Base-by-base conservation (phyloP, 2,888 invertebrate genomes). In the Scaptomyza tumidula region DNA sequence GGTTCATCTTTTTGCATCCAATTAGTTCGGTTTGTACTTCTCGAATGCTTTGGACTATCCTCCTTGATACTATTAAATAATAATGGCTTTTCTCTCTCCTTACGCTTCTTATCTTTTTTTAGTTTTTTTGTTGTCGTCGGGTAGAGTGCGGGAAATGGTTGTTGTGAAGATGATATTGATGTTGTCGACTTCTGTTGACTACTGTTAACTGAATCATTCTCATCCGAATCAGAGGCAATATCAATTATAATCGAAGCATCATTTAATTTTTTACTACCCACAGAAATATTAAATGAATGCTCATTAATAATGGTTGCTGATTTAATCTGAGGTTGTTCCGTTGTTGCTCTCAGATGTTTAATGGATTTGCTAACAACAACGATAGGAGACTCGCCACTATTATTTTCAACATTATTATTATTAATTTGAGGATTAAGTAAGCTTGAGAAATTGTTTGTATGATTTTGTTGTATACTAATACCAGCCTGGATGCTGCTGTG, bases 161-260 rank as follows among this genome's bases (percentile, higher is more conserved):
- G 33, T 19, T 50, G 48, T 9, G 39, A 2, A 14, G 39, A 14
- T 14, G 39, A 14, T 14, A 39, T 7, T 39, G 39, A 7, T 31
- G 24, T 27, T 29, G 29, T 6, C 27, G 3, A 27, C 13, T 46
- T 16, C 3, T n/a, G 35, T 35, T 50, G 50, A 74, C 7, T 41
- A 35, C 19, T 65, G 31, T 29, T 50, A 2, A 19, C 35, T 29
- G 53, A 60, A 54, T 89, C 85, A 66, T 78, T 85, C 13, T 90
- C 89, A 76, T 87, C 88, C 1, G 91, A 91, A 75, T 91, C 91
- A 0, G 91, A 89, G 24, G 89, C 91, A 58, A 91, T 86, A 62
- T 91, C 90, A 66, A 91, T 91, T 5, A 90, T 80, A 67, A 89
- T 86, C 4, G 90, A 71, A 14, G 73, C 71, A 41, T 82, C 72